Percentiles rank a stretch among this genome's conserved stretches.
Evolutionary conservation across 2,797 vertebrate species (phyloP).

Genomic region (Tadarida brasiliensis): DNA sequence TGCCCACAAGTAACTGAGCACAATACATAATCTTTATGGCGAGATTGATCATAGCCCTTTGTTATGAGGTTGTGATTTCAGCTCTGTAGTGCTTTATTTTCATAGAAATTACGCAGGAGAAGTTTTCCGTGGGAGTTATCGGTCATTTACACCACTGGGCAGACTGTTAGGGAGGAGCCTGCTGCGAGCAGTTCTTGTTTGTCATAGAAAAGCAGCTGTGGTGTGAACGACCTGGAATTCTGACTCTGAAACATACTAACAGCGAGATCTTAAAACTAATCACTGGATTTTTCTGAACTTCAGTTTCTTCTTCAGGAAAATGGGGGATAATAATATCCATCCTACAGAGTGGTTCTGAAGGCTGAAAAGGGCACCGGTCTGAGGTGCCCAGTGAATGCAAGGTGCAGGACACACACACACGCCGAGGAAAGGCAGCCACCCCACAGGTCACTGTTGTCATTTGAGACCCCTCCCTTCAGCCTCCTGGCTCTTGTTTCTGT

Average conservation of each 20-base stretch:
- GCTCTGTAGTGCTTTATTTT: conserved; percentile 43
- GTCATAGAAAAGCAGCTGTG: conserved; percentile 16
- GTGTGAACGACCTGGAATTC: neutral
- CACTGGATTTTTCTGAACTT: conserved; percentile 9
- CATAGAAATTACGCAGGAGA: conserved; percentile 38
- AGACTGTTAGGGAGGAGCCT: neutral
- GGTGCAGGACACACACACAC: no score
- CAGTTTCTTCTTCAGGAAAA: conserved; percentile 35
- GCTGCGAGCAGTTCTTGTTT: neutral
- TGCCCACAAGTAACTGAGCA: neutral
- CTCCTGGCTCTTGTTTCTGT: neutral
- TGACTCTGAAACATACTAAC: neutral
- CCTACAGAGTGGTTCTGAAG: conserved; percentile 24
- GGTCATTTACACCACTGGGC: neutral
- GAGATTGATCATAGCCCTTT: neutral
- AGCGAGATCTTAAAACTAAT: conserved; percentile 2
- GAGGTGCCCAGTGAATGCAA: neutral
- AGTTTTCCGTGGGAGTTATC: neutral
- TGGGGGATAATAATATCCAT: neutral
- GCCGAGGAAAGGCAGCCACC: neutral
- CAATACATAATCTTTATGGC: neutral
- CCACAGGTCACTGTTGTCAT: neutral
- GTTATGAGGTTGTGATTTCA: conserved; percentile 42
- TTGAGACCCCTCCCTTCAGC: neutral
- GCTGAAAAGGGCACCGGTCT: neutral